Conservation (phyloP, 2,113 vertebrate species). For the Puffinus mauretanicus region DNA sequence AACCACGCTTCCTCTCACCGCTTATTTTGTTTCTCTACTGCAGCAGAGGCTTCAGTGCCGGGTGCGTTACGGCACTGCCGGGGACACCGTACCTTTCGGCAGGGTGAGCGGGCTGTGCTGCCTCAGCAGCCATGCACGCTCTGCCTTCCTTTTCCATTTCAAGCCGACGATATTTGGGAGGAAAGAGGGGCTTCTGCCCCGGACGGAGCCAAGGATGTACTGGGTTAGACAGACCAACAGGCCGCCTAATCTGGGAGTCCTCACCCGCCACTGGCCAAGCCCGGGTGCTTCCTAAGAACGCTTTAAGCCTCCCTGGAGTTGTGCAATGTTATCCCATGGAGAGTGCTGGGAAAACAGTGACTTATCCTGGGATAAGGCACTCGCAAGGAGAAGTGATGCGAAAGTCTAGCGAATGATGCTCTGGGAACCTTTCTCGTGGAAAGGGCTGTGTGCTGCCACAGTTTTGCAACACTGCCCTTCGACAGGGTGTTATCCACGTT, state of each 20-base stretch:
- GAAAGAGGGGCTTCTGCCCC: neutral
- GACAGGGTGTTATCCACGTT: accelerated
- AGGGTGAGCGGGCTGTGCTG: neutral
- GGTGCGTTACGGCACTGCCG: accelerated
- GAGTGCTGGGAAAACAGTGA: neutral
- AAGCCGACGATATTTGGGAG: neutral
- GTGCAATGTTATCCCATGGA: neutral
- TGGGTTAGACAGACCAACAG: neutral
- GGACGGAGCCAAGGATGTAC: neutral
- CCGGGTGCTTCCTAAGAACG: neutral
- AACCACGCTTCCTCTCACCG: neutral
- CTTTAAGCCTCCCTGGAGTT: neutral
- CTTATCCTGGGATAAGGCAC: neutral
- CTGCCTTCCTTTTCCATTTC: neutral
- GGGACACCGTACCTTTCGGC: neutral
- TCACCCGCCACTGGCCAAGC: neutral
- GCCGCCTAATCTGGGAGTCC: neutral
- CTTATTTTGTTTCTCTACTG: neutral
- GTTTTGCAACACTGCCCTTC: neutral
- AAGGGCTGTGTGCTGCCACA: neutral
- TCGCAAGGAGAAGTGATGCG: neutral
- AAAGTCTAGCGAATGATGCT: neutral
- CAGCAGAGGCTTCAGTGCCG: neutral
- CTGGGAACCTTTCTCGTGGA: neutral
- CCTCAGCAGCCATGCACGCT: neutral